phyloP scores from a whole-genome alignment of 1,140 invertebrate species.

The Argopecten irradians region DNA sequence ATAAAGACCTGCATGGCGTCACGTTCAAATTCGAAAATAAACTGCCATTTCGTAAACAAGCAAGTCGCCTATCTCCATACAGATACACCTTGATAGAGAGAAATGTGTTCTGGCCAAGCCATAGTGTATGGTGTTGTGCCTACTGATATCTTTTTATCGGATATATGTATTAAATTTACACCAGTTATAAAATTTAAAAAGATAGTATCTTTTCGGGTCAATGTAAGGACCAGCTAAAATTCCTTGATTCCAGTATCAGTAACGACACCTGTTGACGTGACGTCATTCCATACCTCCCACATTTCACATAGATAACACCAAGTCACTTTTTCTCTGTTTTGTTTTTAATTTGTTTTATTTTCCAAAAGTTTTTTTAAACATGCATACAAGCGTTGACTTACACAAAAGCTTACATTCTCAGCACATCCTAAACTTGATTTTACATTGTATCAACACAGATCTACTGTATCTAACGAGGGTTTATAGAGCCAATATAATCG shows the following conservation, averaged over 20 bases:
- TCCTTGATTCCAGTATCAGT: background rate
- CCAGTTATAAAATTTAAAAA: background rate
- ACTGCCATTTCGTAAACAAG: background rate
- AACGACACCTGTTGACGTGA: background rate
- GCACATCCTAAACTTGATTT: too few relatives aligned
- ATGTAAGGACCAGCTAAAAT: background rate
- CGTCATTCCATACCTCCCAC: background rate
- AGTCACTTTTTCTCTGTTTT: too few relatives aligned
- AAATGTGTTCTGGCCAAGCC: background rate
- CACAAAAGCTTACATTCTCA: too few relatives aligned
- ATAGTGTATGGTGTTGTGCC: background rate
- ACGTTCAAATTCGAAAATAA: background rate
- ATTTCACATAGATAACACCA: background rate
- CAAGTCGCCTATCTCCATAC: background rate
- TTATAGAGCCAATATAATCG: too few relatives aligned
- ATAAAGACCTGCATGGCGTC: background rate
- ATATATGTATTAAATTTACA: background rate
- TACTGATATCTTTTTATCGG: background rate
- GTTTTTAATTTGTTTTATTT: too few relatives aligned
- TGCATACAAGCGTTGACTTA: too few relatives aligned
- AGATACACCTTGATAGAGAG: background rate
- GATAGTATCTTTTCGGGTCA: background rate
- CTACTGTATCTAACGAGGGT: too few relatives aligned
- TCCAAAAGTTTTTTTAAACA: too few relatives aligned
- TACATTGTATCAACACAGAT: too few relatives aligned